A percentile compares a stretch with the other conserved stretches of the same genome.
Evolutionary conservation across 1,140 invertebrate genomes (phyloP).

Genomic region (Chironomus striatipennis): DNA sequence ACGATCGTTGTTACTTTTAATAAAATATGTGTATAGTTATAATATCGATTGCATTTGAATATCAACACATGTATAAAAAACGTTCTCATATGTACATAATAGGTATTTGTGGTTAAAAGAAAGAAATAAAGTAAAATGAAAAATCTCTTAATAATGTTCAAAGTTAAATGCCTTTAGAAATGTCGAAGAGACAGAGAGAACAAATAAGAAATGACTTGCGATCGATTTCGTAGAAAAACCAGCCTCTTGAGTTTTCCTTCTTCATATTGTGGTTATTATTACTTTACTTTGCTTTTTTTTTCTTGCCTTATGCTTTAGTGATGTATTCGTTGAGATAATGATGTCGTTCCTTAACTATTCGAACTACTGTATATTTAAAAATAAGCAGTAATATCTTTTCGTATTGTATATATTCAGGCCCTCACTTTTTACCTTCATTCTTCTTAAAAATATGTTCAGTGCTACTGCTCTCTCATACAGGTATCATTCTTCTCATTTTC

Average conservation of each 20-base stretch:
- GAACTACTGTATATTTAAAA: conserved; percentile 21
- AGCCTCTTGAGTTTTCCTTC: not conserved
- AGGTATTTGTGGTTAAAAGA: not conserved
- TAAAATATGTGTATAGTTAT: not conserved
- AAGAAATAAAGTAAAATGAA: not conserved
- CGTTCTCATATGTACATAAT: not conserved
- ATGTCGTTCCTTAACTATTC: conserved; percentile 23
- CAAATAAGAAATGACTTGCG: conserved; percentile 26
- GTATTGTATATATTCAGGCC: not conserved
- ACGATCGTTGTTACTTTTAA: not conserved
- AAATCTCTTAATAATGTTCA: conserved; percentile 22
- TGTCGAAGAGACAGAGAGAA: not conserved
- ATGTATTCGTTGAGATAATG: conserved; percentile 18
- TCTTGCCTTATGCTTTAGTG: not conserved
- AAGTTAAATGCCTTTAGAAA: conserved; percentile 14
- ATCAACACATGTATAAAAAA: not conserved
- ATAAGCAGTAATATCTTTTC: no score
- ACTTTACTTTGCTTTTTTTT: not conserved
- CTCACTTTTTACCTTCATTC: not conserved
- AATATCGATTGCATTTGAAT: conserved; percentile 12
- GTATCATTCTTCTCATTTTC: not conserved
- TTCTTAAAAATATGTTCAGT: not conserved
- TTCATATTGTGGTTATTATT: no score
- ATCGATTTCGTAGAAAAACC: conserved; percentile 39
- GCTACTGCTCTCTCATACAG: not conserved